Evolutionary conservation across 1,140 invertebrate species (phyloP).

Genomic region (Nomia melanderi): DNA sequence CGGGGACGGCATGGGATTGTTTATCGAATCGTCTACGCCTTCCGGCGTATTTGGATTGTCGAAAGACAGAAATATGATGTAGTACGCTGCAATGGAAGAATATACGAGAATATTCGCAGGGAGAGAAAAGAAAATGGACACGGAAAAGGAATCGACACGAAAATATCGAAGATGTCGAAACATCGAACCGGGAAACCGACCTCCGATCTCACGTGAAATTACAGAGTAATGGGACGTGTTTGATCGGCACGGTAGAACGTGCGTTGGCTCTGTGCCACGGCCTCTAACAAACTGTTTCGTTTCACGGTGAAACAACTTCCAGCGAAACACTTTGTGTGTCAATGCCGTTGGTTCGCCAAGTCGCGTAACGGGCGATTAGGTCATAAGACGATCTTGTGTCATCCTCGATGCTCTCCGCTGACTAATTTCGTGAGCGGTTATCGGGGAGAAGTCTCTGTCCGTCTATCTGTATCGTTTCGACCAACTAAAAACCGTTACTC

Average conservation of each 20-base stretch:
- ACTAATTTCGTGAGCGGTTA: slow-evolving; percentile 4
- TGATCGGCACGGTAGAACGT: slow-evolving; percentile 25
- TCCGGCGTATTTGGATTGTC: slow-evolving; percentile 89
- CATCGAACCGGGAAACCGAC: too few species aligned
- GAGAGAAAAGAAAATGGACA: background rate
- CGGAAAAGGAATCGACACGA: background rate
- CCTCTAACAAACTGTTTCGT: slow-evolving; percentile 28
- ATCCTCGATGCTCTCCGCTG: background rate
- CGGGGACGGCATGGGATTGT: slow-evolving; percentile 93
- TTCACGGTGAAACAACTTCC: background rate
- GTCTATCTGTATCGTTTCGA: too few species aligned
- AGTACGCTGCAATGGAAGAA: slow-evolving; percentile 87
- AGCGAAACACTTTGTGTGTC: slow-evolving; percentile 57
- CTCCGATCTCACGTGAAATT: too few species aligned
- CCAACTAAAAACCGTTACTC: too few species aligned
- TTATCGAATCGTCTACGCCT: slow-evolving; percentile 86
- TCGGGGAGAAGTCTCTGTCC: background rate
- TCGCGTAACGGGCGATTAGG: slow-evolving; percentile 38
- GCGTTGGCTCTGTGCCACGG: slow-evolving; percentile 63
- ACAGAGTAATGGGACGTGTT: too few species aligned
- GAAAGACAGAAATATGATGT: slow-evolving; percentile 94
- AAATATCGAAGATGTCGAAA: too few species aligned
- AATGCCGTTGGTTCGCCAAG: slow-evolving; percentile 65
- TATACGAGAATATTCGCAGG: too few species aligned
- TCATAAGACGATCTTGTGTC: slow-evolving; percentile 26